phyloP scores from a whole-genome alignment of 2,888 invertebrate genomes.

The Nymphalis polychloros region DNA sequence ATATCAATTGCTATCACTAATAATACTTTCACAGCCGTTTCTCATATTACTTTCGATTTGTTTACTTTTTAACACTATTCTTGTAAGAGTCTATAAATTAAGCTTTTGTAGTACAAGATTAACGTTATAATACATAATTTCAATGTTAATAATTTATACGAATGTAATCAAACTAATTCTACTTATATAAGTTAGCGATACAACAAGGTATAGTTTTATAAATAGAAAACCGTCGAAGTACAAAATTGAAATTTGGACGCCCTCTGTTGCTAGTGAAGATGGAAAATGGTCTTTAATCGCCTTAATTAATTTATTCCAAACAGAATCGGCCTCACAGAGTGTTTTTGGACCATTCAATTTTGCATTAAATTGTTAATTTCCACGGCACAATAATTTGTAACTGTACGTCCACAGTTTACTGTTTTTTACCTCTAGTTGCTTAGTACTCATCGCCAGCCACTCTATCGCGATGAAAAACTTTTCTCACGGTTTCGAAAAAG shows the following conservation, averaged over 20 bases:
- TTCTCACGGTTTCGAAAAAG: conserved; percentile 74
- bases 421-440: conserved; percentile 58
- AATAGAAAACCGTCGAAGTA: conserved; percentile 53
- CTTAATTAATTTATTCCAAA: conserved; percentile 80
- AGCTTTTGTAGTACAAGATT: conserved; percentile 12
- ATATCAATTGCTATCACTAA: conserved; percentile 16
- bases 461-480: conserved; percentile 52
- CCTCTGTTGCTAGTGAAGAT: conserved; percentile 59
- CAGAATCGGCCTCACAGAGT: conserved; percentile 68
- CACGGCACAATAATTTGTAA: conserved; percentile 79
- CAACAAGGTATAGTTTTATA: not conserved
- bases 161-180: not conserved
- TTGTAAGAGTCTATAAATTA: conserved; percentile 11
- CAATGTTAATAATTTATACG: conserved; percentile 2
- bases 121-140: conserved; percentile 1
- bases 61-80: conserved; percentile 14
- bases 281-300: conserved; percentile 71
- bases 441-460: conserved; percentile 43
- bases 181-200: not conserved
- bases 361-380: conserved; percentile 78
- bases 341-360: conserved; percentile 73
- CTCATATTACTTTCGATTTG: not conserved
- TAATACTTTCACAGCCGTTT: conserved; percentile 20
- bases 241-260: conserved; percentile 74
- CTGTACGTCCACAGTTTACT: conserved; percentile 69